Evolutionary conservation across 1,140 invertebrate genomes (phyloP).

Genomic region (Bombus waltoni): DNA sequence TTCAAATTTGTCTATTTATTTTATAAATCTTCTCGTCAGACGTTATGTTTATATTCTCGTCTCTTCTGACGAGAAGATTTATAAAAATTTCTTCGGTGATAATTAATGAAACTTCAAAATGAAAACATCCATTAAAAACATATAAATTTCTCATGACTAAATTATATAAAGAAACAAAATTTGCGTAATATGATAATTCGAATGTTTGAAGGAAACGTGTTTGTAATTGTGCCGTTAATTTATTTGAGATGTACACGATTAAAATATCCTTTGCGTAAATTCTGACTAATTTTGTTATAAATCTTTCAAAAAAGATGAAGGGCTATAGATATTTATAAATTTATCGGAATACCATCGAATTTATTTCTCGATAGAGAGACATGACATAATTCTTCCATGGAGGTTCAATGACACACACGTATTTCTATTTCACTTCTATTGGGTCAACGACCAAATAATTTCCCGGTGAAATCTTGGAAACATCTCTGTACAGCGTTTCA

Average conservation of each 20-base stretch:
- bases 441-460: slow-evolving; percentile 46
- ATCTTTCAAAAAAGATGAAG: not conserved
- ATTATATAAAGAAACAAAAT: not conserved
- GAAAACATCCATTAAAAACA: not conserved
- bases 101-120: not conserved
- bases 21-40: not conserved
- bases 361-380: not conserved
- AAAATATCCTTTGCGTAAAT: not conserved
- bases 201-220: not conserved
- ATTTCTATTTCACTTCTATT: slow-evolving; percentile 30
- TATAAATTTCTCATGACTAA: not conserved
- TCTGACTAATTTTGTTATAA: not conserved
- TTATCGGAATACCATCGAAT: not conserved
- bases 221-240: not conserved
- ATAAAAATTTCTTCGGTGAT: not conserved
- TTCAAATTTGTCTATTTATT: not conserved
- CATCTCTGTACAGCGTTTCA: slow-evolving; percentile 19
- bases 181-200: not conserved
- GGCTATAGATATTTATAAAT: too few relatives aligned
- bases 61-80: too few relatives aligned
- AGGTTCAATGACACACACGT: slow-evolving; percentile 36
- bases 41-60: too few relatives aligned
- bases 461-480: slow-evolving; percentile 37
- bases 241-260: not conserved
- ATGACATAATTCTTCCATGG: slow-evolving; percentile 33